Percentiles rank a stretch among this genome's conserved stretches.
Evolutionary conservation across 1,140 invertebrate species (phyloP).

Genomic region (Aphelinus atriplicis): DNA sequence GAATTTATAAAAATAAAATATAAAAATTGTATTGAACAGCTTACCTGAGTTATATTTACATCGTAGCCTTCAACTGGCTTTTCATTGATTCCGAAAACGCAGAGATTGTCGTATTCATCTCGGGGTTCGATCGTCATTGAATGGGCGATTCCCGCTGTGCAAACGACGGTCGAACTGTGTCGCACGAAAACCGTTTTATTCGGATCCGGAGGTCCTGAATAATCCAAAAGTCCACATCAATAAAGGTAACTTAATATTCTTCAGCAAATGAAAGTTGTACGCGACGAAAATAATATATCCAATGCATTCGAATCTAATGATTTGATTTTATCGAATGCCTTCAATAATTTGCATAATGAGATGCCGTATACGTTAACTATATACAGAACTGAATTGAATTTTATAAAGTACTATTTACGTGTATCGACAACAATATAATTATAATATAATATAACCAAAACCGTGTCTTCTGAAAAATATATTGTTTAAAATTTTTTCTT

Average conservation of each 20-base stretch:
- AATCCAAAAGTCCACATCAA: conserved; percentile 48
- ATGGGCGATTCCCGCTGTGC: conserved; percentile 80
- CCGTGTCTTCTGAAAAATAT: no score
- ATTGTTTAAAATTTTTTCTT: no score
- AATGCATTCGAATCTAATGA: background rate
- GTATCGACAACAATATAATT: no score
- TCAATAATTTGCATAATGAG: no score
- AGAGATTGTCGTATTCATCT: conserved; percentile 90
- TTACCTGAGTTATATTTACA: conserved; percentile 62
- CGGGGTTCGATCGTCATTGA: conserved; percentile 86
- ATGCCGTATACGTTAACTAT: no score
- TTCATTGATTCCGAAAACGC: conserved; percentile 72
- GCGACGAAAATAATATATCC: background rate
- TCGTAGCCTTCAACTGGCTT: conserved; percentile 73
- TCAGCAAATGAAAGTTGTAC: background rate
- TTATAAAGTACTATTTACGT: no score
- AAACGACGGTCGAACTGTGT: conserved; percentile 87
- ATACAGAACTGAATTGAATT: no score
- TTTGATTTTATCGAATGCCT: no score
- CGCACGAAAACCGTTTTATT: conserved; percentile 85
- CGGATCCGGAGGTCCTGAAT: conserved; percentile 82
- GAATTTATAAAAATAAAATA: conserved; percentile 9
- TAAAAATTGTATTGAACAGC: background rate
- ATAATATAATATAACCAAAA: no score
- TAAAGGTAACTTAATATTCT: no score